Percentiles rank a stretch among this genome's conserved stretches.
phyloP scores from a whole-genome alignment of 2,888 invertebrate genomes.

The Agrilus biguttatus region DNA sequence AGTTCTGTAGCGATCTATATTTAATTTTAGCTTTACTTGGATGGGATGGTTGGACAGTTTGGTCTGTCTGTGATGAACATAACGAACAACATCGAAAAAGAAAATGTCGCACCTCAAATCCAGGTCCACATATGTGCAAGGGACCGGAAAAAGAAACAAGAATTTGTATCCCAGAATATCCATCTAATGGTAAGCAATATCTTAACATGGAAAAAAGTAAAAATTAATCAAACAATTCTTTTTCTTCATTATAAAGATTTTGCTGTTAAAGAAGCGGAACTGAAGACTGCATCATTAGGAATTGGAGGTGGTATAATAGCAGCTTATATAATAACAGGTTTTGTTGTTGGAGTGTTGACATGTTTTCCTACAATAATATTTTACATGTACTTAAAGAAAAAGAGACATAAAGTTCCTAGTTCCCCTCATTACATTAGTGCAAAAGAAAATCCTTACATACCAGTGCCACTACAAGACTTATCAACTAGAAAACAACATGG shows the following conservation, averaged over 20 bases:
- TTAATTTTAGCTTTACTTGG: conserved; percentile 40
- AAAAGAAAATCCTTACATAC: conserved; percentile 72
- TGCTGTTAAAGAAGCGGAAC: conserved; percentile 3
- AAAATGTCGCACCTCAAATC: conserved; percentile 41
- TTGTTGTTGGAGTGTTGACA: conserved; percentile 16
- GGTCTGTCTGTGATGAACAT: conserved; percentile 49
- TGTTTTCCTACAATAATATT: conserved; percentile 11
- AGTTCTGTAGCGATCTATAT: not conserved
- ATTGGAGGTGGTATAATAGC: conserved; percentile 7
- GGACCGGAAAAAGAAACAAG: conserved; percentile 56
- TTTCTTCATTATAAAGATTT: not conserved
- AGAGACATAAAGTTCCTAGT: conserved; percentile 48
- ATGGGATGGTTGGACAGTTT: conserved; percentile 65
- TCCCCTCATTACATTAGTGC: conserved; percentile 70
- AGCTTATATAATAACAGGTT: conserved; percentile 9
- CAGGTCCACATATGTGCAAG: conserved; percentile 46
- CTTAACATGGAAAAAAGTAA: not conserved
- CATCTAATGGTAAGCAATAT: conserved; percentile 21
- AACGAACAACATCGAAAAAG: conserved; percentile 56
- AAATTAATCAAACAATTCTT: not conserved
- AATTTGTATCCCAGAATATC: conserved; percentile 36
- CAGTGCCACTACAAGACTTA: conserved; percentile 68
- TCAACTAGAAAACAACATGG: conserved; percentile 26
- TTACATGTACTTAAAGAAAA: conserved; percentile 24
- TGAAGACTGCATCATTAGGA: conserved; percentile 5